Base-by-base conservation (phyloP, 2,888 invertebrate species). In the Heteromyza rotundicornis region DNA sequence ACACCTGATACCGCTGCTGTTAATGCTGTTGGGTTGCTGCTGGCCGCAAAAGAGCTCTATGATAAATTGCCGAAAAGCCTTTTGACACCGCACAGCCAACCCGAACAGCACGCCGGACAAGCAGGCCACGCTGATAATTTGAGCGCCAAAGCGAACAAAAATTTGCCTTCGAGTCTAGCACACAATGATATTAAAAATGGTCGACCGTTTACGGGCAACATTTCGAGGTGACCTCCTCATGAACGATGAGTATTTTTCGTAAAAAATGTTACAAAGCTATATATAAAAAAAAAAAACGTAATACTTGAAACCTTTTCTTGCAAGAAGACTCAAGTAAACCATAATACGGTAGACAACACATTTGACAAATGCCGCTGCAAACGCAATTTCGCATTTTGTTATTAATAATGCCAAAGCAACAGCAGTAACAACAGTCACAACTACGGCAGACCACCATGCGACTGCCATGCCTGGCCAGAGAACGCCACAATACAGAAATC, bases 151-250 rank as follows among this genome's bases (percentile, higher is more conserved):
- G 67, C 24, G 23, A n/a, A 24, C 16, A 10, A 52, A 35, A 35
- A 17, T 23, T n/a, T 23, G 24, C 76, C 73, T 73, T 73, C 73
- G 73, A 78, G 7, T 19, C 10, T 76, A 78, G 75, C 78, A 77
- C 69, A 77, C 79, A 78, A 77, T 78, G 73, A 74, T 73, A 73
- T 77, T 77, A 77, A 77, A 77, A 77, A 77, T 77, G 76, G 77
- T 73, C 75, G 14, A 79, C 77, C 74, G 73, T 78, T 76, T 71
- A 68, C 70, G 71, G 72, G 74, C 77, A 70, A 76, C 75, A 69
- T 78, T 75, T 73, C 63, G 56, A 66, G 72, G 70, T 76, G 74
- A 74, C 74, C 74, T 70, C 73, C n/a, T 75, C 50, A 32, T 32
- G n/a, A n/a, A n/a, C n/a, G n/a, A n/a, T n/a, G 57, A 61, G 40